These are phyloP conservation scores for Corythornis leucogaster DNA, from an alignment of 2,797 vertebrate species.

Conservation along the genomic window DNA sequence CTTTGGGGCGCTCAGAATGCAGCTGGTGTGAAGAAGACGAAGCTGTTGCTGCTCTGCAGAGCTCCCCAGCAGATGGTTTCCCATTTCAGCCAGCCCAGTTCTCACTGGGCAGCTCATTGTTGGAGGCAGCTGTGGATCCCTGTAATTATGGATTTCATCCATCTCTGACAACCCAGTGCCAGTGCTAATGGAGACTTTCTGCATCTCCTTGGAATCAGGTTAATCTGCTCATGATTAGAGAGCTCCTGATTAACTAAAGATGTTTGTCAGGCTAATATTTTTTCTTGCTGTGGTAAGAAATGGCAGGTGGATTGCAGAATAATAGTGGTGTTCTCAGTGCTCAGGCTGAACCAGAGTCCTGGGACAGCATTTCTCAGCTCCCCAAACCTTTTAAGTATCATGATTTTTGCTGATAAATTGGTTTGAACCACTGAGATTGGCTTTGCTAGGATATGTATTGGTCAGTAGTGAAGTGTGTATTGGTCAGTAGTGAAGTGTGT, in stretches of 20 bases:
- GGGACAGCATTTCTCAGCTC: neutral
- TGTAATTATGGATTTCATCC: slow-evolving; percentile 71
- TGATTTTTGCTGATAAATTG: neutral
- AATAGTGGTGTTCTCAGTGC: neutral
- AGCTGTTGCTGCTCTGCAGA: neutral
- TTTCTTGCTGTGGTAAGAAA: neutral
- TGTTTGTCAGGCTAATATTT: slow-evolving; percentile 33
- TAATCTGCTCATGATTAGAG: slow-evolving; percentile 57
- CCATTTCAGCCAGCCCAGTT: slow-evolving; percentile 22
- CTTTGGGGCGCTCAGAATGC: neutral
- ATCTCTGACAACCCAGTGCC: slow-evolving; percentile 43
- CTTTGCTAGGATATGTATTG: neutral
- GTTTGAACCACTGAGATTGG: neutral
- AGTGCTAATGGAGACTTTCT: slow-evolving; percentile 68
- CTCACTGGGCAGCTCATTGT: slow-evolving; percentile 61
- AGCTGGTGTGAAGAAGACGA: neutral
- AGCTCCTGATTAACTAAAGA: slow-evolving; percentile 40
- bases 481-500: neutral
- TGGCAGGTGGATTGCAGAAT: neutral
- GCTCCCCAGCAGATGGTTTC: slow-evolving; percentile 28
- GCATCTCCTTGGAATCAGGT: slow-evolving; percentile 57
- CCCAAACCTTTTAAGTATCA: neutral
- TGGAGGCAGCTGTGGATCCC: slow-evolving; percentile 72
- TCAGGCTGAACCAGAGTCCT: neutral
- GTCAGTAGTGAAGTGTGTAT: neutral